phyloP scores from a whole-genome alignment of 2,797 vertebrate species.

The Botia almorhae region DNA sequence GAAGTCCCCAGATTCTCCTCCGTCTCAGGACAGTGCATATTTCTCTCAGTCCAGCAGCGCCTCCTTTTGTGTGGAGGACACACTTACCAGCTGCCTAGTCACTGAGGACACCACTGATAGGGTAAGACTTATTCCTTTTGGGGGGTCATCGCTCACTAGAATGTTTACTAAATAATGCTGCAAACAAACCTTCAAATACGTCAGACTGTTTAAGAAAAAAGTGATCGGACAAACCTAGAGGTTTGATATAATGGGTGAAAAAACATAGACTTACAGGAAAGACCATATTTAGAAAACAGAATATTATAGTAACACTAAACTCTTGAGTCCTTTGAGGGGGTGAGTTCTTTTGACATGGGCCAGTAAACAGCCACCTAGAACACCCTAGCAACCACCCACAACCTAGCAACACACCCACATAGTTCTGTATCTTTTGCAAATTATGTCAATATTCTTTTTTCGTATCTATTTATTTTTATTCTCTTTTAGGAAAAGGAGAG shows the following conservation, averaged over 20 bases:
- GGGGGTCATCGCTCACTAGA: too few species aligned
- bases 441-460: too few species aligned
- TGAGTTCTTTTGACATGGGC: neutral
- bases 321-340: neutral
- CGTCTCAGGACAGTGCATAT: slow-evolving; percentile 73
- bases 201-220: too few species aligned
- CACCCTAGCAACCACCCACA: too few species aligned
- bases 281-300: neutral
- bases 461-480: slow-evolving; percentile 12
- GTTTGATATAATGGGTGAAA: neutral
- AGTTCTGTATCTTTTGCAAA: too few species aligned
- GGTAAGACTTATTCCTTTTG: too few species aligned
- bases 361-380: neutral
- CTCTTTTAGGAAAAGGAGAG: slow-evolving; percentile 62
- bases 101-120: too few species aligned
- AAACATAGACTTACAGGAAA: neutral
- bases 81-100: slow-evolving; percentile 26
- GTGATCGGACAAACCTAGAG: neutral
- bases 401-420: too few species aligned
- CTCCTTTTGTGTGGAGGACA: slow-evolving; percentile 41
- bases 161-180: too few species aligned
- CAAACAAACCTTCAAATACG: too few species aligned
- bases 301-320: neutral
- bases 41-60: slow-evolving; percentile 67
- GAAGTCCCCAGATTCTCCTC: slow-evolving; percentile 63